Evolutionary conservation across 2,797 vertebrate genomes (phyloP).

Genomic region (Margarornis squamiger): DNA sequence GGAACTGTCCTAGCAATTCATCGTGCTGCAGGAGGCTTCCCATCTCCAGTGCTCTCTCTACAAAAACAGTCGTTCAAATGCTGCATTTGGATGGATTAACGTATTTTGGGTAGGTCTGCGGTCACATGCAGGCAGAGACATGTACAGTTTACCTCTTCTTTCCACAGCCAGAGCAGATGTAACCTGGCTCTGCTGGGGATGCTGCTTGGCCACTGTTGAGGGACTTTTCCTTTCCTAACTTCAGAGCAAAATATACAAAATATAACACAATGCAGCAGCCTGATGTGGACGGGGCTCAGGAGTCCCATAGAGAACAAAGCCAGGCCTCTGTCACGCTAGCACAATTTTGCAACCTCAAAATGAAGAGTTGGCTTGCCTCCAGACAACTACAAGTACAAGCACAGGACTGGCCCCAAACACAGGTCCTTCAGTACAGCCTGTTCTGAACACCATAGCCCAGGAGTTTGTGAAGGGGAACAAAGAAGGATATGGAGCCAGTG

Average conservation of each 20-base stretch:
- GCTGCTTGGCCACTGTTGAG: background rate
- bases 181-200: background rate
- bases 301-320: background rate
- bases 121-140: background rate
- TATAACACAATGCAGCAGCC: background rate
- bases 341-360: constrained; percentile 11
- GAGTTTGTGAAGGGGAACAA: background rate
- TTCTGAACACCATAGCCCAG: background rate
- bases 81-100: background rate
- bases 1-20: background rate
- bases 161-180: background rate
- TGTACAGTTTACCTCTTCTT: background rate
- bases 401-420: constrained; percentile 20
- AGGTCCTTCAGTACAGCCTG: constrained; percentile 30
- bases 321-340: background rate
- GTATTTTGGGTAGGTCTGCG: background rate
- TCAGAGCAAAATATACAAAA: background rate
- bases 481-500: background rate
- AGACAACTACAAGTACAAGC: constrained; percentile 16
- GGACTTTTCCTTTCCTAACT: background rate
- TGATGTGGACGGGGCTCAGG: background rate
- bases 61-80: background rate
- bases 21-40: background rate
- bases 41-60: background rate
- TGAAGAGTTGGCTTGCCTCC: background rate